Conservation (phyloP, 2,888 invertebrate species). For the Ditula angustiorana region DNA sequence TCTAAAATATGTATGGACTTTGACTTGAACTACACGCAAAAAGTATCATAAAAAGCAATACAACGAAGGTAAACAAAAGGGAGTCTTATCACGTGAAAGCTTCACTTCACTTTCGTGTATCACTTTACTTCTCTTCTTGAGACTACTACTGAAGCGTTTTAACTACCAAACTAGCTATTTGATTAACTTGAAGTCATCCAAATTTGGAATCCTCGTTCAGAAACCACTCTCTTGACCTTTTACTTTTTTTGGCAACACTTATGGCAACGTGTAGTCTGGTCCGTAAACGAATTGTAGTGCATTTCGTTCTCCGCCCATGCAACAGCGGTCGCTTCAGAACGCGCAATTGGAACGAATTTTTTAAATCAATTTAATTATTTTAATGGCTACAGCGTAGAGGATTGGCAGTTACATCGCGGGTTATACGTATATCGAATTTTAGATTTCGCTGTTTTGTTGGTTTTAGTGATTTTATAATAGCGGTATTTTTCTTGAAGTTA, state of each 20-base stretch:
- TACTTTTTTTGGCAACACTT: no score
- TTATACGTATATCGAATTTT: not conserved
- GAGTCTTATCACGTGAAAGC: no score
- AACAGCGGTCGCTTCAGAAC: not conserved
- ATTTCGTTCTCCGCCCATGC: not conserved
- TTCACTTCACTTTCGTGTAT: no score
- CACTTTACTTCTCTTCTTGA: no score
- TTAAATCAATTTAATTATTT: slow-evolving; percentile 2
- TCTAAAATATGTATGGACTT: no score
- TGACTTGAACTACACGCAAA: no score
- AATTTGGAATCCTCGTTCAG: not conserved
- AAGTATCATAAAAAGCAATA: no score
- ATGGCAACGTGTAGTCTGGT: slow-evolving; percentile 1
- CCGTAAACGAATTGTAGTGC: not conserved
- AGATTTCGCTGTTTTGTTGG: not conserved
- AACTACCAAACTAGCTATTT: not conserved
- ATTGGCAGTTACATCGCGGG: slow-evolving; percentile 6
- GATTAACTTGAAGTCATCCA: not conserved
- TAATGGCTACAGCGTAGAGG: not conserved
- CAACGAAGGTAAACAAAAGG: no score
- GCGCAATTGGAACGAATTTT: not conserved
- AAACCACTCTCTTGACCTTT: slow-evolving; percentile 18
- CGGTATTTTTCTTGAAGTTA: not conserved
- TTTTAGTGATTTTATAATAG: not conserved
- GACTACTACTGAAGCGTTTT: no score